A percentile compares a stretch with the other conserved stretches of the same genome.
These are phyloP conservation scores for Cheilinus undulatus DNA, from an alignment of 2,113 vertebrate species.

Conservation along the genomic window DNA sequence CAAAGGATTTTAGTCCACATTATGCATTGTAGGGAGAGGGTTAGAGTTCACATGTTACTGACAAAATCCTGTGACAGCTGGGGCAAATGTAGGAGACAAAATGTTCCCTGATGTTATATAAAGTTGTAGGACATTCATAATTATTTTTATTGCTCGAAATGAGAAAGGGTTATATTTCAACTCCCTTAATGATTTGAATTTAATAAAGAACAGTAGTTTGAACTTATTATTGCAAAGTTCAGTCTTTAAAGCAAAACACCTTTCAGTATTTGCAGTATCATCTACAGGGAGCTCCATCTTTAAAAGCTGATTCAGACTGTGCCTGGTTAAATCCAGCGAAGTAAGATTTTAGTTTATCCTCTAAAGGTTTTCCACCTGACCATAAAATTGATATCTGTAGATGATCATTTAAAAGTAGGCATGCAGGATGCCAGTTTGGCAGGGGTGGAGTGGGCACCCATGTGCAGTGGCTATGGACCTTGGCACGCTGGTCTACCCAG, in stretches of 20 bases:
- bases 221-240: neutral
- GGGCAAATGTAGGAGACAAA: neutral
- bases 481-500: no score
- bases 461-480: no score
- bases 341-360: neutral
- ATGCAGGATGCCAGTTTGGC: no score
- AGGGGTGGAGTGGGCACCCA: no score
- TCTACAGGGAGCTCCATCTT: neutral
- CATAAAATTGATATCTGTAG: no score
- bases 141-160: neutral
- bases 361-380: no score
- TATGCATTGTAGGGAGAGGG: neutral
- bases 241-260: neutral
- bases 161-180: neutral
- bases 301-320: neutral
- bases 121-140: neutral
- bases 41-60: neutral
- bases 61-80: neutral
- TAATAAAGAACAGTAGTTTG: neutral
- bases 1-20: neutral
- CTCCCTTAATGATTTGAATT: neutral
- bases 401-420: no score
- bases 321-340: neutral
- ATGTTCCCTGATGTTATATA: conserved; percentile 11
- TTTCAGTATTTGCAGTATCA: neutral